These are phyloP conservation scores for Epizoanthus illoricatus DNA, from an alignment of 92 coral and sea anemone species.

Conservation along the genomic window DNA sequence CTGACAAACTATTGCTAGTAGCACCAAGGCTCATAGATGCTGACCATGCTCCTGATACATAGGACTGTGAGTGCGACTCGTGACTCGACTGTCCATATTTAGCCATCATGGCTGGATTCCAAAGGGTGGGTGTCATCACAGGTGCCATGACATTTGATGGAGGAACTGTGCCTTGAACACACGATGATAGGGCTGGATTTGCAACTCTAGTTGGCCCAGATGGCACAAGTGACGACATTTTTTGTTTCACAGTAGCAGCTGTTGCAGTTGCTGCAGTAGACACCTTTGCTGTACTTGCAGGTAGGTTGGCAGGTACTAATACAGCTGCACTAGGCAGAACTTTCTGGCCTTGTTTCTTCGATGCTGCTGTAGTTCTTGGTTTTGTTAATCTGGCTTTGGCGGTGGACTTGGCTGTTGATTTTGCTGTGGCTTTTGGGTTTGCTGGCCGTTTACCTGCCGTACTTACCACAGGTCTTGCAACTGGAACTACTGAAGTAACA, in stretches of 20 bases:
- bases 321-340: constrained; percentile 1
- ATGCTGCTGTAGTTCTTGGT: constrained; percentile 31
- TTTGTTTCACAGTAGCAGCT: not conserved
- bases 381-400: constrained; percentile 35
- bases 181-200: constrained; percentile 4
- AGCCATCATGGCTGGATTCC: constrained; percentile 42
- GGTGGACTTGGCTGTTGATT: constrained; percentile 39
- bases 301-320: not conserved
- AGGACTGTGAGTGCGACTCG: constrained; percentile 20
- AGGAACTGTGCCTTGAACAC: constrained; percentile 17
- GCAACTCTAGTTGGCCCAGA: not conserved
- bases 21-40: constrained; percentile 11
- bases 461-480: not conserved
- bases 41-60: constrained; percentile 28
- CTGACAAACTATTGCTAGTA: constrained; percentile 18
- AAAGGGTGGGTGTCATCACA: constrained; percentile 32
- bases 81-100: constrained; percentile 26
- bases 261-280: too few relatives aligned
- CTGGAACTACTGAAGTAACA: not conserved
- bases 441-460: constrained; percentile 16
- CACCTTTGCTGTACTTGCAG: constrained; percentile 6
- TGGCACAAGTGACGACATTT: not conserved
- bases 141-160: constrained; percentile 33
- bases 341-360: constrained; percentile 62
- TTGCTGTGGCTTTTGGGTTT: constrained; percentile 42